Evolutionary conservation across 2,797 vertebrate species (phyloP), one percentile per base, ranked within the genome.

Genomic region (Oreortyx pictus): DNA sequence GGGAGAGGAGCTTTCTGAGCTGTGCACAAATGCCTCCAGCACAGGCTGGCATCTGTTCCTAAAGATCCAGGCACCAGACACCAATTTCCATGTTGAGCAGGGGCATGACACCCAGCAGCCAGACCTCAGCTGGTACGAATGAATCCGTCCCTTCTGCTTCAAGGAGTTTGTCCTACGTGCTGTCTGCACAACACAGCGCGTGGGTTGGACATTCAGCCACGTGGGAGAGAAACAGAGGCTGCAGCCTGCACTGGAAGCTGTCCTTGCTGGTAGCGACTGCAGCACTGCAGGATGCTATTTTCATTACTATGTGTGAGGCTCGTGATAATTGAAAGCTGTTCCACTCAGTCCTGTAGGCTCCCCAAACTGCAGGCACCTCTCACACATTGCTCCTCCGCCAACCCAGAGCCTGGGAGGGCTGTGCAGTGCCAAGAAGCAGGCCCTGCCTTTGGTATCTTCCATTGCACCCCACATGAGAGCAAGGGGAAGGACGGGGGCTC

Each of bases 291-390:
- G 88, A 15, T 75, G 87, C 72, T 81, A 6, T 92, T 93, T 93
- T 64, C 89, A 81, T 67, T 44, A 57, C 78, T 3, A 0, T 35
- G 18, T 68, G 73, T 89, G 82, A 68, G 65, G 82, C 76, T 88
- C 1, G 12, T 86, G 92, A 89, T 77, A 66, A 90, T 20, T 75
- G 80, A 73, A 86, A 94, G 73, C 92, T 88, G 70, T n/a, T 94
- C 68, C 3, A 1, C 47, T 57, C 2, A 0, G 25, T 41, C 90
- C 94, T n/a, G 54, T 79, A 75, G 88, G 82, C 52, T 64, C 86
- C 50, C 73, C 81, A 13, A 14, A 24, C 68, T 73, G 77, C 59
- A 44, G 77, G 74, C 0, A 0, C 49, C 84, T 82, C 89, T 85
- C 84, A 9, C 6, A 0, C 47, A 7, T 44, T 71, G n/a, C 57